Base-by-base conservation (phyloP, 2,797 vertebrate genomes). In the Sarcoramphus papa region DNA sequence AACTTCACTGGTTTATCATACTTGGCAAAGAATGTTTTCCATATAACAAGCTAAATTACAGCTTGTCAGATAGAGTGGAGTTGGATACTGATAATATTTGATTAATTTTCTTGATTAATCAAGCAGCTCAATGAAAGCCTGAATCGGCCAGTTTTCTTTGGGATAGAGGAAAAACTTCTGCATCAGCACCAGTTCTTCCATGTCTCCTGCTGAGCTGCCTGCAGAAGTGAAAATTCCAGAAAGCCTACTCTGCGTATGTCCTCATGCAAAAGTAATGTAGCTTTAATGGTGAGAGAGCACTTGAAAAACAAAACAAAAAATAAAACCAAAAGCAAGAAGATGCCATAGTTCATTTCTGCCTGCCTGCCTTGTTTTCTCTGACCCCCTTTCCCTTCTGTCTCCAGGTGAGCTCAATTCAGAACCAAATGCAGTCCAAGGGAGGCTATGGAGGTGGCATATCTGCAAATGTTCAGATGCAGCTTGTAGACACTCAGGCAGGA, bases 371-470 rank as follows among this genome's bases (percentile, higher is more conserved):
- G 41, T 75, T 59, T 75, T 37, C 54, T 59, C 54, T 75, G 72
- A 35, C 25, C 20, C 15, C 20, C 43, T 75, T 75, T 75, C n/a
- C 70, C 27, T 75, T 75, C 56, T 74, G 25, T 59, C 43, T 59
- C 63, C 62, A 98, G 98, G 98, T 98, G 79, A 98, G 98, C 95
- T 98, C 98, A 85, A 98, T 99, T 95, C 98, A 99, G 97, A 98
- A 98, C 95, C 98, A 99, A 93, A 99, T 99, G 98, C 98, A 98
- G 95, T 99, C 98, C 57, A 99, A 99, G 92, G 98, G 98, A 6
- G 98, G 98, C 51, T 99, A 99, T 2, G 97, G 96, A 43, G 98
- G 97, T 5, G 97, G 98, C 50, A 97, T 98, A 95, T 92, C 98
- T 40, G 98, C 98, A 48, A 98, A 96, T 3, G 97, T 98, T 86